phyloP scores from a whole-genome alignment of 1,140 invertebrate species.

The Hylaeus anthracinus region DNA sequence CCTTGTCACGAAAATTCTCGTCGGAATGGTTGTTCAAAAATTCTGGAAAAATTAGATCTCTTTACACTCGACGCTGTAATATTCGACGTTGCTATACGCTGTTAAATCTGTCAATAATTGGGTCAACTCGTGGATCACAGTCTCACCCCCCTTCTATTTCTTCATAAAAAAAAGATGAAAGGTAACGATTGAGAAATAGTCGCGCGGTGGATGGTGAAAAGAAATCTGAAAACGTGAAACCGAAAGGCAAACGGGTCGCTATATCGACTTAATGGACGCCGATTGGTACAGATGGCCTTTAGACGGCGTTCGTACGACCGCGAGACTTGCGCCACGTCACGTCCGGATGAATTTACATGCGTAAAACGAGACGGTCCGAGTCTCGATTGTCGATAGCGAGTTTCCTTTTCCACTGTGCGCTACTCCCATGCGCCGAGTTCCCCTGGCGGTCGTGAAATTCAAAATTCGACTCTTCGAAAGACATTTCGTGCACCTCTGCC shows the following conservation, averaged over 20 bases:
- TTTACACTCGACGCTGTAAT: too few species aligned
- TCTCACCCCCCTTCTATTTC: not conserved
- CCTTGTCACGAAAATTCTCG: too few species aligned
- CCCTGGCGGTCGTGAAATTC: not conserved
- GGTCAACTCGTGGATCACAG: not conserved
- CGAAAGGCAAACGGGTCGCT: constrained; percentile 56
- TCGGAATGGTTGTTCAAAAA: too few species aligned
- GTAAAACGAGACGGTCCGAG: constrained; percentile 73
- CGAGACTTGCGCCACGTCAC: constrained; percentile 73
- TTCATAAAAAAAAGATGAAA: not conserved
- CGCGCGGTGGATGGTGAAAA: constrained; percentile 13
- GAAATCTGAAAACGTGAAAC: constrained; percentile 67
- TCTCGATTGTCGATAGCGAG: constrained; percentile 70
- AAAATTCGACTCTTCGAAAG: not conserved
- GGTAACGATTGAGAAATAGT: constrained; percentile 11
- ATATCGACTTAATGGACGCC: constrained; percentile 70
- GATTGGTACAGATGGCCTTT: constrained; percentile 77
- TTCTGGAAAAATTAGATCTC: too few species aligned
- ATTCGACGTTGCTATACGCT: too few species aligned
- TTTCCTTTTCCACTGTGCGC: constrained; percentile 68
- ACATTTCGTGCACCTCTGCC: too few species aligned
- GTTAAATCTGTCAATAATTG: not conserved
- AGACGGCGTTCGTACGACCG: constrained; percentile 64
- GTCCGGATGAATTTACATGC: constrained; percentile 80
- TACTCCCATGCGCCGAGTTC: not conserved